These are phyloP conservation scores for Caradrina clavipalpis DNA, from an alignment of 2,888 invertebrate species.

Conservation along the genomic window DNA sequence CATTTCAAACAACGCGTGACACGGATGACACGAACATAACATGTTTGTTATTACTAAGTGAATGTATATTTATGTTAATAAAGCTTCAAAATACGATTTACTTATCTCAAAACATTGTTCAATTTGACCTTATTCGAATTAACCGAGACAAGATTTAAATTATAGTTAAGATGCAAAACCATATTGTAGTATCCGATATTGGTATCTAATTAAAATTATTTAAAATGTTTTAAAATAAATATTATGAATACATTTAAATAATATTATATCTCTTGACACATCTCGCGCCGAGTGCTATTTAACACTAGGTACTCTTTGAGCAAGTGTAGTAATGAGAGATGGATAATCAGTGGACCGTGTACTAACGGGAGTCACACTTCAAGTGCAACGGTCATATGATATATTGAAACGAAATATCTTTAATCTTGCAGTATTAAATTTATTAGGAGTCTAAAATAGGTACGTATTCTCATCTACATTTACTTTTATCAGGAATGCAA, in stretches of 20 bases:
- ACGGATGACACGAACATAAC: conserved; percentile 55
- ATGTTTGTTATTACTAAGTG: conserved; percentile 32
- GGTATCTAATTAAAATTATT: too few species aligned
- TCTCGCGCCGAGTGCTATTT: conserved; percentile 47
- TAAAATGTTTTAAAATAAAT: background rate
- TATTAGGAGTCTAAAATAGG: conserved; percentile 37
- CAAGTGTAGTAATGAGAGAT: conserved; percentile 80
- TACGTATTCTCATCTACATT: conserved; percentile 23
- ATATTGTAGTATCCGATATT: too few species aligned
- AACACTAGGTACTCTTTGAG: conserved; percentile 47
- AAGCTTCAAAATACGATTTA: conserved; percentile 14
- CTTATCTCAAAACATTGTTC: conserved; percentile 24
- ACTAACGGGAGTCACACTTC: conserved; percentile 86
- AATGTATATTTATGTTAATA: conserved; percentile 25
- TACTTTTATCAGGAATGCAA: conserved; percentile 33
- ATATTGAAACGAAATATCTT: conserved; percentile 79
- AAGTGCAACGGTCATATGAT: conserved; percentile 84
- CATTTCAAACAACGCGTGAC: conserved; percentile 60
- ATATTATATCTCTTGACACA: conserved; percentile 46
- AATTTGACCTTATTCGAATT: conserved; percentile 11
- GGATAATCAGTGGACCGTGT: conserved; percentile 83
- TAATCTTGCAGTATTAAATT: conserved; percentile 66
- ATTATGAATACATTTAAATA: background rate
- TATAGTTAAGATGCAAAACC: background rate
- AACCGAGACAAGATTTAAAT: background rate